Conservation (phyloP, 1,140 invertebrate genomes). For the Steinernema khuongi region DNA sequence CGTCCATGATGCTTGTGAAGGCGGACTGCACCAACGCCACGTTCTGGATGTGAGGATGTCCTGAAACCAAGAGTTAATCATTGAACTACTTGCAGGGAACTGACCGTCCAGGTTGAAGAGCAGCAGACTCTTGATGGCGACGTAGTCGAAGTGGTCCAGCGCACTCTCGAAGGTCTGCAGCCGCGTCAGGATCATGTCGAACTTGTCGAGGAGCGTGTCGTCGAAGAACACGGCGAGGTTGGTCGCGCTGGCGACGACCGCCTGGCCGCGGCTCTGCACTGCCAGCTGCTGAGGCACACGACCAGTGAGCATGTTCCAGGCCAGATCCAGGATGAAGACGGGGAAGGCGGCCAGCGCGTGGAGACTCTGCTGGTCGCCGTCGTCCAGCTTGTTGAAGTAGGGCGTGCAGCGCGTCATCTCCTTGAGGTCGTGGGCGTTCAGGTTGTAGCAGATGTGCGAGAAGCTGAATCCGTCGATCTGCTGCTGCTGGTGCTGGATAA, state of each 20-base stretch:
- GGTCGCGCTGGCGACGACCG: background rate
- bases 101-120: background rate
- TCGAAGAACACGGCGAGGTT: background rate
- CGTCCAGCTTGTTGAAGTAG: constrained; percentile 18
- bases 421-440: background rate
- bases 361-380: constrained; percentile 15
- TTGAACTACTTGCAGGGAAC: no score
- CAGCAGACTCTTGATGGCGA: background rate
- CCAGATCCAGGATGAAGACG: constrained; percentile 20
- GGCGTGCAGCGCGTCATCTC: constrained; percentile 9
- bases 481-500: background rate
- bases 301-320: background rate
- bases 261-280: background rate
- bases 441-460: background rate
- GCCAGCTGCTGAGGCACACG: background rate
- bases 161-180: background rate
- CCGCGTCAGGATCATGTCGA: constrained; percentile 1
- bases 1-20: background rate
- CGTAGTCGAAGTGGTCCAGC: background rate
- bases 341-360: background rate
- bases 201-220: background rate
- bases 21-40: background rate
- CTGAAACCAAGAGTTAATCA: no score
- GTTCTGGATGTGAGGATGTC: constrained; percentile 13
- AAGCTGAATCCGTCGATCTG: background rate